Conservation (phyloP, 2,888 invertebrate species). For the Andrena bucephala region DNA sequence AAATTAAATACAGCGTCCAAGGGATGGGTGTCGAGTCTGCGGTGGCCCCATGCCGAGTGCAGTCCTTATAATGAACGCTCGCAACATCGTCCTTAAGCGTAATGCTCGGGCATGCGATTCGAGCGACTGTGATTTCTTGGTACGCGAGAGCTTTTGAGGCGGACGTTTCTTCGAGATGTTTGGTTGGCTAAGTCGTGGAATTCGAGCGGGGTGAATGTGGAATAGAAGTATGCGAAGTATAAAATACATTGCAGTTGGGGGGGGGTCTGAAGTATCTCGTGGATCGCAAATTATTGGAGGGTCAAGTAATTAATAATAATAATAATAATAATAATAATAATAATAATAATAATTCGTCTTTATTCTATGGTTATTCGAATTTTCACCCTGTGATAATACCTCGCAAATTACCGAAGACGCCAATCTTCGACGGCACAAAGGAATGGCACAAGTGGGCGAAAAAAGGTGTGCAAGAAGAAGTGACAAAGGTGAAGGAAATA, state of each 20-base stretch:
- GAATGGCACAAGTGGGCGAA: background rate
- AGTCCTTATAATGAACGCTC: conserved; percentile 79
- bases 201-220: background rate
- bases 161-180: conserved; percentile 22
- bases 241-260: no score
- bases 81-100: conserved; percentile 75
- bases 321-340: no score
- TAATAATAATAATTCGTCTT: no score
- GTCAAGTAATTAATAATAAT: no score
- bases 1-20: conserved; percentile 79
- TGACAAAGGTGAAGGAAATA: background rate
- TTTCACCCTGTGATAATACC: no score
- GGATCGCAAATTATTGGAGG: no score
- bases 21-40: conserved; percentile 79
- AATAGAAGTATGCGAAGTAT: no score
- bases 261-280: no score
- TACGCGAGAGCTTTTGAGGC: conserved; percentile 15
- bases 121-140: conserved; percentile 28
- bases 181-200: background rate
- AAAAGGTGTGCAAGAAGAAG: background rate
- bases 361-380: no score
- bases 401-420: no score
- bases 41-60: conserved; percentile 78
- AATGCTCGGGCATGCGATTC: conserved; percentile 58
- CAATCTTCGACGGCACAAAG: no score